These are phyloP conservation scores for Sylvicola cinctus DNA, from an alignment of 2,888 invertebrate genomes.

Conservation along the genomic window DNA sequence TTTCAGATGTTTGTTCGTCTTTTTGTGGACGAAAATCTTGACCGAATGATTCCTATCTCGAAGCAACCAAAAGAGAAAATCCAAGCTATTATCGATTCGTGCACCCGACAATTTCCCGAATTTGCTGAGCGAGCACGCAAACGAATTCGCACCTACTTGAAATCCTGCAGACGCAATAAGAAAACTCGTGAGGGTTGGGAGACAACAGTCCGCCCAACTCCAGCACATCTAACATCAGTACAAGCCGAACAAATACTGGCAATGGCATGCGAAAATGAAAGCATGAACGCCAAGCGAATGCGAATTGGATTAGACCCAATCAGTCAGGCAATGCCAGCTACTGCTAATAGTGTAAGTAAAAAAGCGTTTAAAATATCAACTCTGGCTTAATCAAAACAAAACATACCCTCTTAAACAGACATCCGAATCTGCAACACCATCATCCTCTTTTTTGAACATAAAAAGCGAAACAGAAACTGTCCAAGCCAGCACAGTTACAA, in stretches of 20 bases:
- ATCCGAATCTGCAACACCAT: constrained; percentile 5
- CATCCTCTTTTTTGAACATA: constrained; percentile 5
- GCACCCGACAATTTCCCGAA: constrained; percentile 91
- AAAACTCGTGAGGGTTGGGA: constrained; percentile 84
- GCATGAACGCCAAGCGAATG: constrained; percentile 94
- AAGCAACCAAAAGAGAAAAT: constrained; percentile 97
- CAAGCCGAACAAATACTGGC: constrained; percentile 92
- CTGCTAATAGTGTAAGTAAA: constrained; percentile 26
- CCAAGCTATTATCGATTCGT: constrained; percentile 92
- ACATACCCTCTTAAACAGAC: neutral
- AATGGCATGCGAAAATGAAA: constrained; percentile 92
- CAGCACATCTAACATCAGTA: constrained; percentile 89
- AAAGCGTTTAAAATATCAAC: too few species aligned
- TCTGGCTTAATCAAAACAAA: too few species aligned
- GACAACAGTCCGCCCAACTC: constrained; percentile 72
- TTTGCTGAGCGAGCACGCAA: constrained; percentile 89
- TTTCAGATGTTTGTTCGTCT: constrained; percentile 88
- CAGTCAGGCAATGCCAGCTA: constrained; percentile 57
- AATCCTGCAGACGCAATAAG: constrained; percentile 87
- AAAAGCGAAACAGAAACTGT: neutral
- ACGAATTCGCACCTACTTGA: constrained; percentile 83
- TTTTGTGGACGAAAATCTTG: constrained; percentile 91
- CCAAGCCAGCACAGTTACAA: neutral
- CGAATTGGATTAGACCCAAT: constrained; percentile 86
- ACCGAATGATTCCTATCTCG: constrained; percentile 90